A percentile compares a stretch with the other conserved stretches of the same genome.
phyloP scores from a whole-genome alignment of 2,888 invertebrate genomes.

The Patella pellucida region DNA sequence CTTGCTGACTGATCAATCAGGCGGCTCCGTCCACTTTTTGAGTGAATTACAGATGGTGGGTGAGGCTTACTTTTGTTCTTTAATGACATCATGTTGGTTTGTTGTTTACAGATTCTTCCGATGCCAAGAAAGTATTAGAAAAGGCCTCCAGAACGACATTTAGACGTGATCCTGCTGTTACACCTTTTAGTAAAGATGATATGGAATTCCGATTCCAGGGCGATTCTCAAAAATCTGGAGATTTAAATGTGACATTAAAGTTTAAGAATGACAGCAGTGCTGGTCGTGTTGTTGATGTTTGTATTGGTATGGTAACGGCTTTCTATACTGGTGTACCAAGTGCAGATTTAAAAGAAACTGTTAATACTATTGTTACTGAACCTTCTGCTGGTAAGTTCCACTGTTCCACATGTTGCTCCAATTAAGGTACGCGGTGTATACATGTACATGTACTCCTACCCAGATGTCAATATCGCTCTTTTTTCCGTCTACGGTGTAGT shows the following conservation, averaged over 20 bases:
- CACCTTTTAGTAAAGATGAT: slow-evolving; percentile 40
- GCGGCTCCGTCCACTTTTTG: no score
- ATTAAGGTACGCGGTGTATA: no score
- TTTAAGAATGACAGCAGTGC: slow-evolving; percentile 55
- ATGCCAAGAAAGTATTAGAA: slow-evolving; percentile 42
- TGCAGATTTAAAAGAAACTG: slow-evolving; percentile 51
- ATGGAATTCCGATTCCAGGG: slow-evolving; percentile 54
- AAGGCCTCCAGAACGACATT: slow-evolving; percentile 36
- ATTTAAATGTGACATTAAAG: slow-evolving; percentile 48
- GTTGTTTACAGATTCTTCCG: slow-evolving; percentile 43
- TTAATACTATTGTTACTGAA: slow-evolving; percentile 71
- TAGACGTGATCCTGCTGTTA: slow-evolving; percentile 23
- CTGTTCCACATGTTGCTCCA: neutral
- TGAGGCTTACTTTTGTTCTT: neutral
- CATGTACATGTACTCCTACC: no score
- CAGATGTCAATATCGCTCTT: no score
- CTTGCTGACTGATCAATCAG: no score
- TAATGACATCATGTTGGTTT: neutral
- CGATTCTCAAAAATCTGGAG: slow-evolving; percentile 50
- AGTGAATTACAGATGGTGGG: no score
- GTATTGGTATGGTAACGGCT: slow-evolving; percentile 51
- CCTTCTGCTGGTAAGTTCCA: slow-evolving; percentile 52
- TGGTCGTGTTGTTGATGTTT: slow-evolving; percentile 52
- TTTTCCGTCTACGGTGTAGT: no score
- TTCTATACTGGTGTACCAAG: slow-evolving; percentile 65